Conservation (phyloP, 2,113 vertebrate genomes). For the Eolophus roseicapilla region DNA sequence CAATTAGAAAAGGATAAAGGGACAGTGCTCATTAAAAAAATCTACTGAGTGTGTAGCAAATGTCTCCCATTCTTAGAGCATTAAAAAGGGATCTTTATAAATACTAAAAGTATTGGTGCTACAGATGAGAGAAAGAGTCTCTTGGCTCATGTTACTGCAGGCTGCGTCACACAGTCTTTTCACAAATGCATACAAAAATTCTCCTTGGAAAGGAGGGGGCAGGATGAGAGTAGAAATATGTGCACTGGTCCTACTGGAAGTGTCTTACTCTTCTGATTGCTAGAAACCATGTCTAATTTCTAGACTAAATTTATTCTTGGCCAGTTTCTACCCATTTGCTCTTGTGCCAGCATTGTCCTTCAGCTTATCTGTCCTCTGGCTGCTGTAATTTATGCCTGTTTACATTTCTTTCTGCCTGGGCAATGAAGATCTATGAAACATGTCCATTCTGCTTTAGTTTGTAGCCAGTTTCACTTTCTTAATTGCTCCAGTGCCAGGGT, state of each 20-base stretch:
- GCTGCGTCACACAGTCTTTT: not conserved
- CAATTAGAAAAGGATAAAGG: conserved; percentile 24
- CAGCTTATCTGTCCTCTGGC: conserved; percentile 49
- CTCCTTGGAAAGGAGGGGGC: not conserved
- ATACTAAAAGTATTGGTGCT: not conserved
- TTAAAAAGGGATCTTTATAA: not conserved
- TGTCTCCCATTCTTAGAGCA: not conserved
- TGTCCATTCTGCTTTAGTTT: conserved; percentile 37
- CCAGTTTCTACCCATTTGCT: not conserved
- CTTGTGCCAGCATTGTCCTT: conserved; percentile 60
- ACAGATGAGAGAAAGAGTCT: not conserved
- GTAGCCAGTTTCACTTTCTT: conserved; percentile 46
- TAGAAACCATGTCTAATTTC: conserved; percentile 7
- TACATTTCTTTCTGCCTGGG: conserved; percentile 31
- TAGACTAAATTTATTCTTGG: conserved; percentile 48
- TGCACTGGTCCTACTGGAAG: not conserved
- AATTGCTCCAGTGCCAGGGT: not conserved
- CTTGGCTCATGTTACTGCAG: not conserved
- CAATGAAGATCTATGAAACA: conserved; percentile 62
- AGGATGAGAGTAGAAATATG: not conserved
- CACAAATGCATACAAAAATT: not conserved
- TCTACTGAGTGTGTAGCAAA: not conserved
- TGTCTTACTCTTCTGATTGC: not conserved
- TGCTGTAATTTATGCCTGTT: conserved; percentile 53
- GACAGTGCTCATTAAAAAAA: not conserved